Evolutionary conservation across 2,797 vertebrate genomes (phyloP).

Genomic region (Myotis planiceps): DNA sequence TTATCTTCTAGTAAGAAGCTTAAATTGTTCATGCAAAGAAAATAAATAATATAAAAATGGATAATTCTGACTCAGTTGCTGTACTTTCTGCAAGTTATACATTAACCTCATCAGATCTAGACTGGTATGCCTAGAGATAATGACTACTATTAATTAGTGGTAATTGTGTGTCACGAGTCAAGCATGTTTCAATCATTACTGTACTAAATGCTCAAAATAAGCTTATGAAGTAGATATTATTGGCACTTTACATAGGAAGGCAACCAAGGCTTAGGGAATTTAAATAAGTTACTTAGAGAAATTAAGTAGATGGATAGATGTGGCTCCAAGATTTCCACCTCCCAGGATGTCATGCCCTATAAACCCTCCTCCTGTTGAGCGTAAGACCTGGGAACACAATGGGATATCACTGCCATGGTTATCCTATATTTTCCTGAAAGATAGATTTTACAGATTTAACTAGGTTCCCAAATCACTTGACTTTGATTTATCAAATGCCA

Average conservation of each 20-base stretch:
- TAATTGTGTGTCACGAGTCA: not conserved
- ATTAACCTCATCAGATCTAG: not conserved
- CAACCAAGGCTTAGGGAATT: not conserved
- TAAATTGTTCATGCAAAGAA: not conserved
- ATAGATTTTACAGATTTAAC: not conserved
- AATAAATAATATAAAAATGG: not conserved
- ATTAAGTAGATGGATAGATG: too few relatives aligned
- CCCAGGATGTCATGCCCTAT: rapidly evolving
- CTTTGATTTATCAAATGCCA: not conserved
- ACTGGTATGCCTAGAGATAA: not conserved
- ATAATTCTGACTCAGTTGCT: not conserved
- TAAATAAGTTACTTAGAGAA: not conserved
- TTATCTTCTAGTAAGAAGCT: not conserved
- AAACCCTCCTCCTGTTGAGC: not conserved
- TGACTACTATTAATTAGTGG: not conserved
- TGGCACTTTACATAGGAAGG: not conserved
- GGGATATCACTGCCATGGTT: not conserved
- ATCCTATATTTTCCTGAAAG: not conserved
- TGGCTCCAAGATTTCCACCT: not conserved
- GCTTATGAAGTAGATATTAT: not conserved
- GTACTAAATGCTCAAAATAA: not conserved
- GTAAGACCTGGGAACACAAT: not conserved
- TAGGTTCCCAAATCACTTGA: not conserved
- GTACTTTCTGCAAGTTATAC: not conserved
- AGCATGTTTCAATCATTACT: not conserved